Evolutionary conservation across 2,797 vertebrate genomes (phyloP).

Genomic region (Tamandua tetradactyla): DNA sequence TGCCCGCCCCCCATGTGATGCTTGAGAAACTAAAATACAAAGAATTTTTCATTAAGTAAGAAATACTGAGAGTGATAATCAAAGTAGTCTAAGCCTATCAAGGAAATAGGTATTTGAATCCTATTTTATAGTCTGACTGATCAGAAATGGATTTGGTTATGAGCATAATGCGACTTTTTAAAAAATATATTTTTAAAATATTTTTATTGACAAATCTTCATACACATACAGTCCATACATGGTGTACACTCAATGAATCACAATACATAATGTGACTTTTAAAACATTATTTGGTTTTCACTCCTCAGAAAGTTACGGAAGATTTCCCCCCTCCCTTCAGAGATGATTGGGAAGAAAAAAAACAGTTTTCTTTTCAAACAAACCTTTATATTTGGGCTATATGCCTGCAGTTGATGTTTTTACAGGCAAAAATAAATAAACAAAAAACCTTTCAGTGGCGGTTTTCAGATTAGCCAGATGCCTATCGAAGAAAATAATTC

Average conservation of each 20-base stretch:
- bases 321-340: background rate
- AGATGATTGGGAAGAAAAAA: background rate
- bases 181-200: too few species aligned
- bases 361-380: background rate
- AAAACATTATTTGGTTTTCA: constrained; percentile 36
- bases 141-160: background rate
- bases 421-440: constrained; percentile 33
- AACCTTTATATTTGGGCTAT: constrained; percentile 11
- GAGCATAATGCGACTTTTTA: background rate
- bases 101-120: background rate
- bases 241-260: too few species aligned
- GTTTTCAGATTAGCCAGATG: background rate
- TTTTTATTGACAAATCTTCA: too few species aligned
- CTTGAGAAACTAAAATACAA: constrained; percentile 1
- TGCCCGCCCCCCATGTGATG: background rate
- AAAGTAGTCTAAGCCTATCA: background rate
- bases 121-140: constrained; percentile 11
- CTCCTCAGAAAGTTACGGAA: background rate
- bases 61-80: background rate
- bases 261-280: background rate
- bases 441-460: background rate
- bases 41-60: background rate
- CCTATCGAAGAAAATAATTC: constrained; percentile 14
- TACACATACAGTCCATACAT: too few species aligned
- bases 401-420: constrained; percentile 9